Conservation (phyloP, 2,888 invertebrate genomes). For the Epistrophella euchroma region DNA sequence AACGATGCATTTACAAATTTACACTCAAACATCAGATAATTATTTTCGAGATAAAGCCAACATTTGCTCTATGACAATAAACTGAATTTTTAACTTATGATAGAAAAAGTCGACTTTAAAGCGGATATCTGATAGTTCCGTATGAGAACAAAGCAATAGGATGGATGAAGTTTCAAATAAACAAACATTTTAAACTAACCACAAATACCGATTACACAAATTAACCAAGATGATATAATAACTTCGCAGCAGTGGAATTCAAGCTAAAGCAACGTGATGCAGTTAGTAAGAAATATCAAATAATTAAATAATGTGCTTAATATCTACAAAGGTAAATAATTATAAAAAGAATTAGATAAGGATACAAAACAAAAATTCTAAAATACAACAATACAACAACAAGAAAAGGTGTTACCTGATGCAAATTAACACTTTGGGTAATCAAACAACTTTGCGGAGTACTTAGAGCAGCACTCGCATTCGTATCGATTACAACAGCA, state of each 20-base stretch:
- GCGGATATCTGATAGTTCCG: no score
- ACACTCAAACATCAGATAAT: no score
- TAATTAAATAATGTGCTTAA: background rate
- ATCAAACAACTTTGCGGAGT: slow-evolving; percentile 81
- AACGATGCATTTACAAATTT: no score
- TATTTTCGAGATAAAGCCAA: no score
- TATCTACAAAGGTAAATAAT: background rate
- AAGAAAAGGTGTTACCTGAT: slow-evolving; percentile 79
- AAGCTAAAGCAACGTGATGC: background rate
- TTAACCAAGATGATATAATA: background rate
- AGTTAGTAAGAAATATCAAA: slow-evolving; percentile 1
- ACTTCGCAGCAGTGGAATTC: background rate
- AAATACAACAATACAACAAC: slow-evolving; percentile 61
- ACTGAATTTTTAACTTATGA: no score
- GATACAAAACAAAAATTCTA: slow-evolving; percentile 38
- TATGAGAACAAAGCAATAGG: no score
- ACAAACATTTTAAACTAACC: no score
- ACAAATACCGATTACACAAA: no score
- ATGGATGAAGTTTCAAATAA: no score
- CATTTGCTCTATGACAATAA: no score
- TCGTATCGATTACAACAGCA: slow-evolving; percentile 78
- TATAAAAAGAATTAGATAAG: slow-evolving; percentile 38
- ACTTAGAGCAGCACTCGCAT: slow-evolving; percentile 80
- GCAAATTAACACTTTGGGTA: slow-evolving; percentile 79
- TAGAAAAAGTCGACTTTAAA: no score